These are phyloP conservation scores for Allophyes oxyacanthae DNA, from an alignment of 2,888 invertebrate species.

Conservation along the genomic window DNA sequence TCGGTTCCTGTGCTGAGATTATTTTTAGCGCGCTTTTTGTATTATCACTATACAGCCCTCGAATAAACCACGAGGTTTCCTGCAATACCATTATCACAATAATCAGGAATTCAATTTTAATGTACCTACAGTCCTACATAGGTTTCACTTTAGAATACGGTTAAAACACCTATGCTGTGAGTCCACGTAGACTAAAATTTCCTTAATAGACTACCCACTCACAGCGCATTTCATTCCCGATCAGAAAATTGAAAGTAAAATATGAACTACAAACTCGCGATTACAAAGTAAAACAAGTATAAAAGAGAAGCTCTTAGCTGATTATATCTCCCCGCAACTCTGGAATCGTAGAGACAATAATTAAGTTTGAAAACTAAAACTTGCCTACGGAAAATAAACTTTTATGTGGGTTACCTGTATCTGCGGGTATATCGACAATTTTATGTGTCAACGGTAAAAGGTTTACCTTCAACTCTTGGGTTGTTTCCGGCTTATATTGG, in stretches of 20 bases:
- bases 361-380: slow-evolving; percentile 38
- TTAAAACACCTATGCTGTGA: too few species aligned
- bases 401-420: slow-evolving; percentile 16
- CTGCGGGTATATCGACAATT: neutral
- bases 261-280: slow-evolving; percentile 30
- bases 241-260: slow-evolving; percentile 22
- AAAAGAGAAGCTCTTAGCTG: slow-evolving; percentile 28
- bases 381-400: slow-evolving; percentile 17
- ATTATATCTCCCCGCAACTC: slow-evolving; percentile 37
- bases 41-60: too few species aligned
- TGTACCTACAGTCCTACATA: too few species aligned
- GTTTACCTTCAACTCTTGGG: neutral
- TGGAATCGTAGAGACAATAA: slow-evolving; percentile 35
- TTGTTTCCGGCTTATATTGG: neutral
- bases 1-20: too few species aligned
- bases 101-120: too few species aligned
- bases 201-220: neutral
- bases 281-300: slow-evolving; percentile 19
- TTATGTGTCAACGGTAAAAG: neutral
- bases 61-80: too few species aligned
- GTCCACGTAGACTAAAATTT: too few species aligned
- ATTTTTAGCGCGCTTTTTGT: too few species aligned
- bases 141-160: too few species aligned
- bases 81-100: too few species aligned
- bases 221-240: neutral